A percentile compares a stretch with the other conserved stretches of the same genome.
These are phyloP conservation scores for Myrmophylax atrothorax DNA, from an alignment of 2,113 vertebrate genomes.

Conservation along the genomic window DNA sequence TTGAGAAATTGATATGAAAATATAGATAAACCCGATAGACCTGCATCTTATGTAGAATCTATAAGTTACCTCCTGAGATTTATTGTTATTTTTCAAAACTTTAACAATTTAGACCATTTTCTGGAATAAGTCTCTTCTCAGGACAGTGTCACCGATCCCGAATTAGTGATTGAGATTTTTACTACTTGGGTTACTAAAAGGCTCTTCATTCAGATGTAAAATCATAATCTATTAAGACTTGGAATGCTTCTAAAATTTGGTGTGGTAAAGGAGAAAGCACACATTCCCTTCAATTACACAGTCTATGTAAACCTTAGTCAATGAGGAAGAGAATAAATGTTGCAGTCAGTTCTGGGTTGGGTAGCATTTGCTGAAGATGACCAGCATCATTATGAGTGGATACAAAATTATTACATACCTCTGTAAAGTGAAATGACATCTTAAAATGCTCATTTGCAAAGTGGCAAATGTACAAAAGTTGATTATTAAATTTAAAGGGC, in stretches of 20 bases:
- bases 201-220: background rate
- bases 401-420: background rate
- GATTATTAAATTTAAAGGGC: slow-evolving; percentile 29
- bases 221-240: background rate
- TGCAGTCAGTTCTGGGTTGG: background rate
- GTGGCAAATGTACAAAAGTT: background rate
- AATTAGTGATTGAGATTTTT: background rate
- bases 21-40: background rate
- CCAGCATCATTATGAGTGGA: background rate
- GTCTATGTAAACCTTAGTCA: background rate
- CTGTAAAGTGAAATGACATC: background rate
- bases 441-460: background rate
- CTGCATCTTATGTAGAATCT: background rate
- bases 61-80: background rate
- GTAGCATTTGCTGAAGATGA: background rate
- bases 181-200: background rate
- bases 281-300: background rate
- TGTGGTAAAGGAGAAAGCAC: background rate
- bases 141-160: background rate
- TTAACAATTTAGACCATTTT: background rate
- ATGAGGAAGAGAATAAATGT: background rate
- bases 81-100: background rate
- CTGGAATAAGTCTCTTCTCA: background rate
- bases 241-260: background rate
- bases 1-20: background rate